Conservation (phyloP, 2,113 vertebrate species). For the Rhea pennata region DNA sequence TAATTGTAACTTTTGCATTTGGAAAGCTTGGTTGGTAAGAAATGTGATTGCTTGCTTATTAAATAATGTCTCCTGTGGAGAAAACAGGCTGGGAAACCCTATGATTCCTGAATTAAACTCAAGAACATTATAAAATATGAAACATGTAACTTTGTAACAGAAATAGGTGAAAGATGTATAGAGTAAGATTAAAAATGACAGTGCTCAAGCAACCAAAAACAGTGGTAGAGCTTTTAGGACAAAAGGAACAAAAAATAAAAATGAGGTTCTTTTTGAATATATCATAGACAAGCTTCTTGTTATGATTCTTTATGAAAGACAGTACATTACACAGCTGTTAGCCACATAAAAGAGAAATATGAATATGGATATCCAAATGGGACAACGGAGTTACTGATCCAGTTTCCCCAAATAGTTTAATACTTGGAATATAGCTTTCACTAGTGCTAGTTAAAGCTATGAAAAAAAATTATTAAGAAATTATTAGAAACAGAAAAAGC, state of each 20-base stretch:
- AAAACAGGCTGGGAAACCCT: background rate
- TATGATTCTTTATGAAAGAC: slow-evolving; percentile 21
- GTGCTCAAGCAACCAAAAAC: background rate
- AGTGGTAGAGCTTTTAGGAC: background rate
- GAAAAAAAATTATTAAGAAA: background rate
- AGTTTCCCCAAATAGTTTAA: background rate
- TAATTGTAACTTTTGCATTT: background rate
- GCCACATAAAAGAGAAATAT: slow-evolving; percentile 34
- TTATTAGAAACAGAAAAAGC: background rate
- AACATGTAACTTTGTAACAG: background rate
- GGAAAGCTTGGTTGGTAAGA: background rate
- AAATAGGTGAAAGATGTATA: background rate
- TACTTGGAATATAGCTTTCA: background rate
- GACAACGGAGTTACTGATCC: slow-evolving; percentile 25
- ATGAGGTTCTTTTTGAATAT: background rate
- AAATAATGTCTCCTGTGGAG: background rate
- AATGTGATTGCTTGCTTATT: slow-evolving; percentile 6
- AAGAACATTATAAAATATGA: background rate
- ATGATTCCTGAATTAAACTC: background rate
- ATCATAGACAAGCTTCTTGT: background rate
- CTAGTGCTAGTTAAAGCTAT: background rate
- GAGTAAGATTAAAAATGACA: background rate
- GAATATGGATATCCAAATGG: slow-evolving; percentile 4
- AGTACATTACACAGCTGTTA: slow-evolving; percentile 35
- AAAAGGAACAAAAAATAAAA: background rate